Evolutionary conservation across 2,888 invertebrate genomes (phyloP), one percentile per base, ranked within the genome.

Genomic region (Oligia fasciuncula): DNA sequence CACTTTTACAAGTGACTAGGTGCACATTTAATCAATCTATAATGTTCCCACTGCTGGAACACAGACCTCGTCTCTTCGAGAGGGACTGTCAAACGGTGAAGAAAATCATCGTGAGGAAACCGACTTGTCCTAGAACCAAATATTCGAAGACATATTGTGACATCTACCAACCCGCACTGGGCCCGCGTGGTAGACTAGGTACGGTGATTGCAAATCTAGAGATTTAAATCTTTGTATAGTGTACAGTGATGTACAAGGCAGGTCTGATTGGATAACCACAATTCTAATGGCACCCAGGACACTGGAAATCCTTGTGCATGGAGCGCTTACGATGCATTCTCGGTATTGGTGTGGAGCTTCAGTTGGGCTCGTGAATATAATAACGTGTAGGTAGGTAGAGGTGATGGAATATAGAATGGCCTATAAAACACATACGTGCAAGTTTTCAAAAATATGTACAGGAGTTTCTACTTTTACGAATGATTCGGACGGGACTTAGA

Each of bases 201-300:
- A 57, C 2, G 23, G 6, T 76, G 17, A 74, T 19, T 19, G n/a
- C 14, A 40, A 40, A 40, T 76, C 60, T 78, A 78, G 19, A 9
- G 14, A 62, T 76, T 35, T 62, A 49, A 40, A 78, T 62, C 62
- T 40, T 62, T 29, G 23, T 77, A 70, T 66, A 13, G 46, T 40
- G 71, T 62, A 63, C 62, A 46, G 87, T 73, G 81, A 79, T 62
- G 74, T 60, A 87, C 87, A 84, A 87, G 73, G 66, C 76, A n/a
- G 35, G 70, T 73, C 80, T 87, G 87, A 85, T 85, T 85, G 85
- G 76, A 85, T 81, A 57, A 80, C 85, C 85, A 62, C 85, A 87
- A 74, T 74, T 75, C 85, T 75, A 77, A 80, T 67, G 62, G 71
- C 49, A 35, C 62, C 63, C 54, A 77, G 71, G 70, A 60, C 19